Conservation (phyloP, 2,113 vertebrate genomes). For the Dipodomys ordii region DNA sequence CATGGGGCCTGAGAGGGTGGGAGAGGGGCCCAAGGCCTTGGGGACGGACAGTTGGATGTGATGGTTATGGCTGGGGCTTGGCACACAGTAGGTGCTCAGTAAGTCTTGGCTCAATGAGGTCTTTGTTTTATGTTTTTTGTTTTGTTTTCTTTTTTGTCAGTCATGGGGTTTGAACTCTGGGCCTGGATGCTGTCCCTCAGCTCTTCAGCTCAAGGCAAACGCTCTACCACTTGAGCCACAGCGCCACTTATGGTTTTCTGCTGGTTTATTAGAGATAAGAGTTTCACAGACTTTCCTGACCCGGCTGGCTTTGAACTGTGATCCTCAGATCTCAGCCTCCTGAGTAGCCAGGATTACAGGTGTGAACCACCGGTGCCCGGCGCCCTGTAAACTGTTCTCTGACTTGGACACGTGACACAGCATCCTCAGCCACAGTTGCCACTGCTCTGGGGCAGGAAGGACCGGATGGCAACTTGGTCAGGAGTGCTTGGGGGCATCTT, state of each 20-base stretch:
- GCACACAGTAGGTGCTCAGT: background rate
- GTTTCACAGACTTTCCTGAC: no score
- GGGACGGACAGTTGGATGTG: conserved; percentile 73
- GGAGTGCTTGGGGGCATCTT: background rate
- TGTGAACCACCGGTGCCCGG: no score
- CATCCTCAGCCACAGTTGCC: background rate
- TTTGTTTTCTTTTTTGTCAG: no score
- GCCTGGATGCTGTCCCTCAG: no score
- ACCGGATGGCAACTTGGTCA: background rate
- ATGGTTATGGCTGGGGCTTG: background rate
- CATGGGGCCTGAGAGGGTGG: conserved; percentile 67
- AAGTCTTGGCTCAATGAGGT: background rate
- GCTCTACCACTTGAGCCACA: no score
- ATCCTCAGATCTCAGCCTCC: no score
- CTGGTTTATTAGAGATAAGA: no score
- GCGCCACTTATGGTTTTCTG: no score
- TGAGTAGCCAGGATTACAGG: no score
- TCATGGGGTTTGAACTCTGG: no score
- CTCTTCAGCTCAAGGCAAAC: no score
- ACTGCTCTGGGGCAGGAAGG: conserved; percentile 46
- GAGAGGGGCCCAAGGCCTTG: conserved; percentile 82
- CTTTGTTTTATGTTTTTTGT: background rate
- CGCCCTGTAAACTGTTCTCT: background rate
- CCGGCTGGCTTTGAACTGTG: no score
- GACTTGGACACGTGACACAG: background rate